These are phyloP conservation scores for Cebidichthys violaceus DNA, from an alignment of 2,113 vertebrate species.

Conservation along the genomic window DNA sequence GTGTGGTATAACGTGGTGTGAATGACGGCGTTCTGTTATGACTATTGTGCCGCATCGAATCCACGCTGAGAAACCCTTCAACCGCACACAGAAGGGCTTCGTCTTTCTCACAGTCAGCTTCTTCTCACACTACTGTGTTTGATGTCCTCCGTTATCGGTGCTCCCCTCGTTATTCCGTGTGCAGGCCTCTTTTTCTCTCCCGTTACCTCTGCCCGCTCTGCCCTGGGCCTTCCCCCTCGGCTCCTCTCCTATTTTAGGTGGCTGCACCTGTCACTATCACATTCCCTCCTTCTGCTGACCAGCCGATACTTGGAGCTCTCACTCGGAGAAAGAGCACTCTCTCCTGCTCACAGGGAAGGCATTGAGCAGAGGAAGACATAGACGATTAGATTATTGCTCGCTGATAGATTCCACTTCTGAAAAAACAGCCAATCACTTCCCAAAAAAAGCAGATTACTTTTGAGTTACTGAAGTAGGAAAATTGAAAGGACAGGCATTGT, in stretches of 20 bases:
- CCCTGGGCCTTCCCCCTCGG: slow-evolving; percentile 54
- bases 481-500: not conserved
- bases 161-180: slow-evolving; percentile 13
- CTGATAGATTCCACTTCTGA: not conserved
- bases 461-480: not conserved
- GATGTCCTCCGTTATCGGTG: not conserved
- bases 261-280: slow-evolving; percentile 86
- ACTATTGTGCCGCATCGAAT: slow-evolving; percentile 11
- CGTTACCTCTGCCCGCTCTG: slow-evolving; percentile 20
- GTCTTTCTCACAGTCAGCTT: not conserved
- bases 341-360: slow-evolving; percentile 10
- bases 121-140: not conserved
- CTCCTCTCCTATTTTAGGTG: slow-evolving; percentile 81
- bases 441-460: not conserved
- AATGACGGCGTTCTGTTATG: not conserved
- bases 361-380: not conserved
- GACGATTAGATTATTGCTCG: not conserved
- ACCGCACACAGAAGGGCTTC: not conserved
- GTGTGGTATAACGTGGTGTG: not conserved
- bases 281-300: slow-evolving; percentile 85
- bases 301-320: slow-evolving; percentile 79
- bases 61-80: not conserved
- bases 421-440: not conserved
- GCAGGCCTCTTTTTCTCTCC: slow-evolving; percentile 9
- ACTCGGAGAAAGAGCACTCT: slow-evolving; percentile 54